Evolutionary conservation across 2,113 vertebrate genomes (phyloP).

Genomic region (Patagioenas fasciata): DNA sequence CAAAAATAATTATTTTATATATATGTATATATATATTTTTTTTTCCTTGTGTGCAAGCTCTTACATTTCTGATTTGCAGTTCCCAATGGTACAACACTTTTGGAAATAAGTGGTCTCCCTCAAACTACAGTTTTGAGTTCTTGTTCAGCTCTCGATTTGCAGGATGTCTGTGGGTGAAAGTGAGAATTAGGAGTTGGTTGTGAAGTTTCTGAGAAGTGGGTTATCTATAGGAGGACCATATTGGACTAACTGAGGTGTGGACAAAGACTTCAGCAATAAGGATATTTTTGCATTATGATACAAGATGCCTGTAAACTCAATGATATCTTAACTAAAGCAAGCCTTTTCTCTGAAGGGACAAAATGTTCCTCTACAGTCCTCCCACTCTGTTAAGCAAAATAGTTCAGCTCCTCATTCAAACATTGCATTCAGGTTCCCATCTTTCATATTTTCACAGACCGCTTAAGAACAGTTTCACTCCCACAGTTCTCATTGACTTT

Average conservation of each 20-base stretch:
- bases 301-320: constrained; percentile 14
- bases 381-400: not conserved
- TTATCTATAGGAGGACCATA: not conserved
- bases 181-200: not conserved
- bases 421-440: not conserved
- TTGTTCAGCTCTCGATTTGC: constrained; percentile 5
- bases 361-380: not conserved
- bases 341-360: not conserved
- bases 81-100: not conserved
- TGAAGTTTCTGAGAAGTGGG: constrained; percentile 28
- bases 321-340: not conserved
- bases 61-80: not conserved
- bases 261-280: constrained; percentile 26
- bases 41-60: not conserved
- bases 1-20: not conserved
- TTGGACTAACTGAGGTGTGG: constrained; percentile 8
- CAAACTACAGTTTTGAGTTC: not conserved
- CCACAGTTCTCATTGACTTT: not conserved
- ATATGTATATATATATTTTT: not conserved
- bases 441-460: not conserved
- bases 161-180: constrained; percentile 41
- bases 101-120: not conserved
- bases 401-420: not conserved
- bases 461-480: not conserved
- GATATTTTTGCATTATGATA: constrained; percentile 28